These are phyloP conservation scores for Drosophila phalerata DNA, from an alignment of 2,888 invertebrate genomes.

Conservation along the genomic window DNA sequence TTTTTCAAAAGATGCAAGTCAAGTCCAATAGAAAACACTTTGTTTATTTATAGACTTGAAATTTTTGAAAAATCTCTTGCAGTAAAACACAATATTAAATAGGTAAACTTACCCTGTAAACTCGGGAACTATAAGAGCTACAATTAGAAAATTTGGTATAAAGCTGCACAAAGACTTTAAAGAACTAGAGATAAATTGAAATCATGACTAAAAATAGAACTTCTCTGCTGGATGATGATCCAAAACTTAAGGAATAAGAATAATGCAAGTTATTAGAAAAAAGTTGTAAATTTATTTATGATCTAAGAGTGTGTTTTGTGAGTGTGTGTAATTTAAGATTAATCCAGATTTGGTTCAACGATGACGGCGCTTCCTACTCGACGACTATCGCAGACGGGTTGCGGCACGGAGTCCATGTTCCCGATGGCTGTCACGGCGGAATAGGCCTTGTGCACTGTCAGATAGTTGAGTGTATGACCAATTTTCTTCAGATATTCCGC, in stretches of 20 bases:
- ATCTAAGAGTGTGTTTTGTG: not conserved
- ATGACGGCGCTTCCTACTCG: conserved; percentile 85
- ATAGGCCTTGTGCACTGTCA: conserved; percentile 86
- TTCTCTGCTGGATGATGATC: too few relatives aligned
- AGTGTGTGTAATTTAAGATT: not conserved
- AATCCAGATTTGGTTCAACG: conserved; percentile 49
- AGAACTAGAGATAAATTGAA: not conserved
- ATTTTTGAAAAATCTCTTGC: too few relatives aligned
- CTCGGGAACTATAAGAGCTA: too few relatives aligned
- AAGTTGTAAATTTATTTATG: not conserved
- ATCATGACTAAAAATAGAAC: not conserved
- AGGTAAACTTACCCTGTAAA: too few relatives aligned
- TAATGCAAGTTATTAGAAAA: not conserved
- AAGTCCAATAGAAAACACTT: too few relatives aligned
- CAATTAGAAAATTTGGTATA: too few relatives aligned
- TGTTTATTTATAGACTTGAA: too few relatives aligned
- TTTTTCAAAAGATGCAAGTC: too few relatives aligned
- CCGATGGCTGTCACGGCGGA: conserved; percentile 88
- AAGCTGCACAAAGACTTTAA: too few relatives aligned
- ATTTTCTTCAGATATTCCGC: conserved; percentile 59
- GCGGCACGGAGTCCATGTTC: conserved; percentile 84
- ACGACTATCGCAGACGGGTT: conserved; percentile 85
- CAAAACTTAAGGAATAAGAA: not conserved
- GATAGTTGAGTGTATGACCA: conserved; percentile 84
- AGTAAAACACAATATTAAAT: too few relatives aligned